Evolutionary conservation across 2,888 invertebrate genomes (phyloP).

Genomic region (Brachyptera risi): DNA sequence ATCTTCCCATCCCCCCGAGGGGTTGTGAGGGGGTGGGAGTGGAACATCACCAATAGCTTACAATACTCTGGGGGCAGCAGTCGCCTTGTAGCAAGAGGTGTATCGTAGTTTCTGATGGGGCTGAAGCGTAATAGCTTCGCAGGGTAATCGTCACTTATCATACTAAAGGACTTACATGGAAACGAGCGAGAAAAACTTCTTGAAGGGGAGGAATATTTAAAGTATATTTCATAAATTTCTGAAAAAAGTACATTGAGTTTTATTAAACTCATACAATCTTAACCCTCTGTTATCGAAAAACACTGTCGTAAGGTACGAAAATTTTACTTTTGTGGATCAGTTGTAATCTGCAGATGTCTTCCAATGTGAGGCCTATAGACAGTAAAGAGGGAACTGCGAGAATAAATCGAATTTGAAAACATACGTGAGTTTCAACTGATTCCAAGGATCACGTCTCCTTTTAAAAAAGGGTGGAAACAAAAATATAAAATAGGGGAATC

Average conservation of each 20-base stretch:
- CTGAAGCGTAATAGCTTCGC: conserved; percentile 12
- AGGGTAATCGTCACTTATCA: conserved; percentile 20
- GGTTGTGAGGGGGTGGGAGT: not conserved
- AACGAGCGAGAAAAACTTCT: conserved; percentile 11
- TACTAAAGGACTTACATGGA: not conserved
- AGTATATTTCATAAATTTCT: conserved; percentile 16
- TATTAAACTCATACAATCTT: conserved; percentile 4
- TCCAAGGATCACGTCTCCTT: conserved; percentile 10
- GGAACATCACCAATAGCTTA: conserved; percentile 14
- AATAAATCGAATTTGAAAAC: conserved; percentile 13
- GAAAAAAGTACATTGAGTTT: conserved; percentile 13
- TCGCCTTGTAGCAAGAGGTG: too few relatives aligned
- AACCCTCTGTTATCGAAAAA: not conserved
- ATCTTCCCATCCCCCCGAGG: not conserved
- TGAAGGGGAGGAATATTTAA: conserved; percentile 16
- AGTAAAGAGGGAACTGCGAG: too few relatives aligned
- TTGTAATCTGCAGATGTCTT: conserved; percentile 9
- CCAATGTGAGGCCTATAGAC: conserved; percentile 9
- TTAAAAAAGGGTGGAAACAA: not conserved
- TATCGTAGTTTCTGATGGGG: conserved; percentile 15
- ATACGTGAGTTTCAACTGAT: conserved; percentile 19
- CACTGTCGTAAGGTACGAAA: not conserved
- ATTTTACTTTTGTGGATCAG: conserved; percentile 16
- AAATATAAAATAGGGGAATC: not conserved
- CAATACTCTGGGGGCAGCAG: conserved; percentile 19